Evolutionary conservation across 2,113 vertebrate species (phyloP).

Genomic region (Phainopepla nitens): DNA sequence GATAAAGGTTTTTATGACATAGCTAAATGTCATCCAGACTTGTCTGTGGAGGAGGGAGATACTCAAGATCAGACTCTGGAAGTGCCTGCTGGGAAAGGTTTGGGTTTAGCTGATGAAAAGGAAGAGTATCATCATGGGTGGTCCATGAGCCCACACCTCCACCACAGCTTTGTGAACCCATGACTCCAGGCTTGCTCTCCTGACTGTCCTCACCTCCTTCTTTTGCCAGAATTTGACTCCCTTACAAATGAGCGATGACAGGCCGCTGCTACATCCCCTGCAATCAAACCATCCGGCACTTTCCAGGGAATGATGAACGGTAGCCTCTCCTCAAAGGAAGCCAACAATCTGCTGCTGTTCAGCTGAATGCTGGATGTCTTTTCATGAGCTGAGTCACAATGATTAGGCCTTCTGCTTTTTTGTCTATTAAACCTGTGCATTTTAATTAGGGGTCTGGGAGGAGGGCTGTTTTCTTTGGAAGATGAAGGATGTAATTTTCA

Average conservation of each 20-base stretch:
- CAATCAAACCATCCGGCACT: neutral
- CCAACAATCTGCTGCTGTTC: neutral
- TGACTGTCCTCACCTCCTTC: neutral
- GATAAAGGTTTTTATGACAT: neutral
- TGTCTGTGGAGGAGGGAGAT: neutral
- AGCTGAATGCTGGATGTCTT: fast-evolving
- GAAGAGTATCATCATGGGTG: neutral
- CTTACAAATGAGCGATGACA: neutral
- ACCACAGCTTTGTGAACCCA: neutral
- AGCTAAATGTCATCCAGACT: neutral
- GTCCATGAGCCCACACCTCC: neutral
- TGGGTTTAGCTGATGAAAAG: neutral
- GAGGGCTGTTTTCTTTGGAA: neutral
- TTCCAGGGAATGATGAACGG: neutral
- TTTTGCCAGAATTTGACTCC: neutral
- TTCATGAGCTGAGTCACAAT: neutral
- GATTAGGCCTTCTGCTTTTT: neutral
- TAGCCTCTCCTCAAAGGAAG: neutral
- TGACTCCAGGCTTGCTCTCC: neutral
- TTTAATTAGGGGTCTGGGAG: neutral
- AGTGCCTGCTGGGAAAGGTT: neutral
- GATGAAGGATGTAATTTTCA: neutral
- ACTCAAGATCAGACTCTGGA: neutral
- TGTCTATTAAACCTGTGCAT: neutral
- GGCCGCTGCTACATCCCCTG: neutral